These are phyloP conservation scores for Gastrophysa polygoni DNA, from an alignment of 2,888 invertebrate species.

Conservation along the genomic window DNA sequence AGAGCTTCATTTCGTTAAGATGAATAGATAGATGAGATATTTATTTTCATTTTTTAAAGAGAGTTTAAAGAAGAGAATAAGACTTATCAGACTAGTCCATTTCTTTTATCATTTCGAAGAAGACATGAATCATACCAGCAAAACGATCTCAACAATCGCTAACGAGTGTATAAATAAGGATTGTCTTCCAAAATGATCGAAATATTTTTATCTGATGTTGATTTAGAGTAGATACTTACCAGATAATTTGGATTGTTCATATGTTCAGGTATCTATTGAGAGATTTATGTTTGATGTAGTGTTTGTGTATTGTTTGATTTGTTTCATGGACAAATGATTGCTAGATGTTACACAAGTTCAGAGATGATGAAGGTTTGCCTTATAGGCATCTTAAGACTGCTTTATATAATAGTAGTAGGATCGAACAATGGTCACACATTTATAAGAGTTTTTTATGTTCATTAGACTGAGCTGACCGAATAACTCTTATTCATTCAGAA, in stretches of 20 bases:
- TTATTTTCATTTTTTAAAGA: background rate
- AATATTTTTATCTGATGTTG: background rate
- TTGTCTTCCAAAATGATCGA: background rate
- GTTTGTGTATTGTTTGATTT: background rate
- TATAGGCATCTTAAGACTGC: too few species aligned
- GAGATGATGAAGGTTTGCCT: background rate
- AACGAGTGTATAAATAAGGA: background rate
- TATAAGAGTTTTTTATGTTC: too few species aligned
- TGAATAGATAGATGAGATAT: background rate
- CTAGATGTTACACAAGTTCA: background rate
- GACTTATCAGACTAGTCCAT: background rate
- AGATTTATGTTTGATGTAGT: background rate
- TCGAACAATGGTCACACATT: too few species aligned
- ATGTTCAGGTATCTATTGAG: too few species aligned
- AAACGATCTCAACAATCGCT: background rate
- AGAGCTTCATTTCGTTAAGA: background rate
- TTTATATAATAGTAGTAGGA: too few species aligned
- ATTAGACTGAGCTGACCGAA: too few species aligned
- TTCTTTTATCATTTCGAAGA: background rate
- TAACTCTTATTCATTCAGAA: too few species aligned
- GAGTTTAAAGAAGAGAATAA: background rate
- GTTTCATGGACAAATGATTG: background rate
- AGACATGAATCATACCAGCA: too few species aligned
- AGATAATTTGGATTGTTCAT: background rate
- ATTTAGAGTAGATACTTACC: background rate